phyloP scores from a whole-genome alignment of 2,113 vertebrate species.

The Epinephelus fuscoguttatus region DNA sequence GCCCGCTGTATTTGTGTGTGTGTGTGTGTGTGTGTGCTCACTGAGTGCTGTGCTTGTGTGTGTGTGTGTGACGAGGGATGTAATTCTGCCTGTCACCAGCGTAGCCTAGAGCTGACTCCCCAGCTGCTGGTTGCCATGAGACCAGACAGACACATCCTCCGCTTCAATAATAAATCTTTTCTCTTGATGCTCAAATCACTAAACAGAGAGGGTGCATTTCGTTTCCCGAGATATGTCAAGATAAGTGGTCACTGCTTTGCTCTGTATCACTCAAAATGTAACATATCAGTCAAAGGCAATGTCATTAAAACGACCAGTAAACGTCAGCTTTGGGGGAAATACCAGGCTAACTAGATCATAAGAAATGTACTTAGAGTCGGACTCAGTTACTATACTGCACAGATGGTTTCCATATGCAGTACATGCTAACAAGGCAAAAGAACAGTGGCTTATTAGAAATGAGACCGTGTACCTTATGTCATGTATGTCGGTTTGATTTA shows the following conservation, averaged over 20 bases:
- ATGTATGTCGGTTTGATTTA: neutral
- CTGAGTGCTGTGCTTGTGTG: neutral
- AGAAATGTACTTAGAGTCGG: neutral
- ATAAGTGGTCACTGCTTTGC: neutral
- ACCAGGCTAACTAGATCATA: neutral
- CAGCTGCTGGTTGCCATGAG: slow-evolving; percentile 77
- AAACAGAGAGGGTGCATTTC: slow-evolving; percentile 16
- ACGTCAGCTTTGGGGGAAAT: neutral
- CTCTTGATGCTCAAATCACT: slow-evolving; percentile 41
- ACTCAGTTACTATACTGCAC: neutral
- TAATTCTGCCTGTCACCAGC: slow-evolving; percentile 74
- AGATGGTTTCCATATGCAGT: neutral
- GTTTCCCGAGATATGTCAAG: slow-evolving; percentile 4
- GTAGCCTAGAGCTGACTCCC: slow-evolving; percentile 61
- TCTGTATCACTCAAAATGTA: neutral
- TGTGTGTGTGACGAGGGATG: slow-evolving; percentile 61
- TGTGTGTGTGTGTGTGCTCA: neutral
- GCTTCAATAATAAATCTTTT: slow-evolving; percentile 55
- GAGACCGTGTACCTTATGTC: neutral
- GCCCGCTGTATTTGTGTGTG: slow-evolving; percentile 35
- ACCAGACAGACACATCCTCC: slow-evolving; percentile 76
- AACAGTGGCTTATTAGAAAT: neutral
- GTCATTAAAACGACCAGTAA: neutral
- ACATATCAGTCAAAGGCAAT: neutral
- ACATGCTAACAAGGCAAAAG: neutral